Evolutionary conservation across 2,113 vertebrate species (phyloP), one percentile per base, ranked within the genome.

Genomic region (Fulmarus glacialis): DNA sequence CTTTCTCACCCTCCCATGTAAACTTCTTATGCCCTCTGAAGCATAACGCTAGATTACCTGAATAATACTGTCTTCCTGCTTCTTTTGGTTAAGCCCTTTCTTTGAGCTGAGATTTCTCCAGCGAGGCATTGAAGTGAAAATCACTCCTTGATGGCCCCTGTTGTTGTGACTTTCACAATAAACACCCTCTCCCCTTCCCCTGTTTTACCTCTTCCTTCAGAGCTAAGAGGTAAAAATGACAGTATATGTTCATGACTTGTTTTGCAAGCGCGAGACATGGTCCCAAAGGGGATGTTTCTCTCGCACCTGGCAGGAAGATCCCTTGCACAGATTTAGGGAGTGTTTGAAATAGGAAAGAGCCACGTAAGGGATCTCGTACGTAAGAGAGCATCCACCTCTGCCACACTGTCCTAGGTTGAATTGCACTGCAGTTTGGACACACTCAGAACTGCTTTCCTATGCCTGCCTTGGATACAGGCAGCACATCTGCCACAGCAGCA

Each of bases 1-100:
- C 50, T 96, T 95, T 91, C 85, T 93, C 67, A 77, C 73, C 70
- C 66, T 85, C 62, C 71, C 70, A 58, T 82, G 59, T 71, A 89
- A 94, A 89, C 47, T 64, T 36, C 74, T 92, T 6, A 2, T 29
- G 75, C 47, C 94, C 63, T 89, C 56, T 84, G 89, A 95, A 93
- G 89, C 94, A 75, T 74, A 63, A 68, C 1, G 3, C 74, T 77
- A 81, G 75, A 78, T 71, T 83, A 89, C 86, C 72, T 94, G 85
- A 70, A 58, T 66, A 73, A 88, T 79, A 81, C 43, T 89, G 18
- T 78, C 80, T 92, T 92, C 52, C 10, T 8, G 23, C 40, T 75
- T 85, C 77, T 93, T 87, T 63, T 67, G 36, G 48, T 55, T 96
- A 74, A 93, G 47, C 19, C 27, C 21, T 52, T 73, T 53, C 38